phyloP scores from a whole-genome alignment of 1,140 invertebrate genomes.

The Vanessa atalanta region DNA sequence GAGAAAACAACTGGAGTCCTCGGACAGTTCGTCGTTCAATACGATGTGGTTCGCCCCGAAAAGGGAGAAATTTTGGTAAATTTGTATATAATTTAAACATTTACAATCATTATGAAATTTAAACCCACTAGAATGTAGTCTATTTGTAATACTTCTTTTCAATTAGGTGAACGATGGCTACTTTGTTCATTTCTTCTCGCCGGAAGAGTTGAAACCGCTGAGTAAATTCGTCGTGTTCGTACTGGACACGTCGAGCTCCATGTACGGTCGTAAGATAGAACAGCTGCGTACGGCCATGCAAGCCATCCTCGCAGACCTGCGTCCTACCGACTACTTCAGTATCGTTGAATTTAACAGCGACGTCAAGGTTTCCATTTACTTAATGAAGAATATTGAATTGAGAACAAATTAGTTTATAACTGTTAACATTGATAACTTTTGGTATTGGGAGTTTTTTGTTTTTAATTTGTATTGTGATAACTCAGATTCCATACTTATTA shows the following conservation, averaged over 20 bases:
- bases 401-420: no score
- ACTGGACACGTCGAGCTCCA: conserved; percentile 86
- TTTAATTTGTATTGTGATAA: no score
- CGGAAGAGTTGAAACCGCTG: conserved; percentile 81
- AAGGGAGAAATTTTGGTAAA: conserved; percentile 82
- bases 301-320: conserved; percentile 83
- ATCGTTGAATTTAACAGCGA: conserved; percentile 83
- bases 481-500: no score
- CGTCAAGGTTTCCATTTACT: conserved; percentile 63
- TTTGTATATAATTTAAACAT: background rate
- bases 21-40: conserved; percentile 84
- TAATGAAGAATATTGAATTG: background rate
- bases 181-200: conserved; percentile 89
- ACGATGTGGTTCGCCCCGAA: conserved; percentile 82
- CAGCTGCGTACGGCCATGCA: conserved; percentile 86
- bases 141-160: background rate
- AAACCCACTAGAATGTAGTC: background rate
- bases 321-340: conserved; percentile 84
- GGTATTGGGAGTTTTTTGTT: no score
- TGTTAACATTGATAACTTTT: no score
- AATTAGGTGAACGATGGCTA: conserved; percentile 86
- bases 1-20: conserved; percentile 71
- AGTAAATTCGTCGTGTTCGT: conserved; percentile 87
- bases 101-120: background rate
- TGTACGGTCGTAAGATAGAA: conserved; percentile 84